Conservation (phyloP, 2,888 invertebrate species). For the Eilema griseolum region DNA sequence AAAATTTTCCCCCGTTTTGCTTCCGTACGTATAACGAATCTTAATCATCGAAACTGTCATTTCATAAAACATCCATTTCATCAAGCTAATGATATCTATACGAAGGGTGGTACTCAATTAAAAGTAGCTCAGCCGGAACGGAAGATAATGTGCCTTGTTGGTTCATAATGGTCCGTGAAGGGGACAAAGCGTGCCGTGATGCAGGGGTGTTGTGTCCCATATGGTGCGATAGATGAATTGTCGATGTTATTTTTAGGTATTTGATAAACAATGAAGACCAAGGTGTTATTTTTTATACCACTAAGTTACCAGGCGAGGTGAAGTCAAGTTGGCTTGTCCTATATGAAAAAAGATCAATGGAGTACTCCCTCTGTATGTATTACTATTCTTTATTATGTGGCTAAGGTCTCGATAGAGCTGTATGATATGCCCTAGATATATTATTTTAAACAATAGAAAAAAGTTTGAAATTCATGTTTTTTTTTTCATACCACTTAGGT, state of each 20-base stretch:
- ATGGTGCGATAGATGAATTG: slow-evolving; percentile 8
- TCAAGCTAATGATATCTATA: slow-evolving; percentile 16
- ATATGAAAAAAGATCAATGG: too few relatives aligned
- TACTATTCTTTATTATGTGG: too few relatives aligned
- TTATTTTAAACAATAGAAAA: too few relatives aligned
- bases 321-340: too few relatives aligned
- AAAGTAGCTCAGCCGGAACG: slow-evolving; percentile 57
- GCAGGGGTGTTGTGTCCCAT: slow-evolving; percentile 19
- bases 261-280: too few relatives aligned
- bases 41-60: slow-evolving; percentile 16
- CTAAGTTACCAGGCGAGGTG: too few relatives aligned
- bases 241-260: neutral
- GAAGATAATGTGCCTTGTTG: slow-evolving; percentile 46
- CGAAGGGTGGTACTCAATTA: slow-evolving; percentile 55
- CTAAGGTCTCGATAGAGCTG: too few relatives aligned
- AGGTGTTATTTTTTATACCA: too few relatives aligned
- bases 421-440: too few relatives aligned
- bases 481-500: too few relatives aligned
- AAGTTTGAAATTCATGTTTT: too few relatives aligned
- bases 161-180: slow-evolving; percentile 37
- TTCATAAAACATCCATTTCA: slow-evolving; percentile 15
- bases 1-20: neutral
- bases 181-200: slow-evolving; percentile 28
- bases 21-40: neutral
- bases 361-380: too few relatives aligned